phyloP scores from a whole-genome alignment of 1,140 invertebrate genomes.

The Alviniconcha marisindica region DNA sequence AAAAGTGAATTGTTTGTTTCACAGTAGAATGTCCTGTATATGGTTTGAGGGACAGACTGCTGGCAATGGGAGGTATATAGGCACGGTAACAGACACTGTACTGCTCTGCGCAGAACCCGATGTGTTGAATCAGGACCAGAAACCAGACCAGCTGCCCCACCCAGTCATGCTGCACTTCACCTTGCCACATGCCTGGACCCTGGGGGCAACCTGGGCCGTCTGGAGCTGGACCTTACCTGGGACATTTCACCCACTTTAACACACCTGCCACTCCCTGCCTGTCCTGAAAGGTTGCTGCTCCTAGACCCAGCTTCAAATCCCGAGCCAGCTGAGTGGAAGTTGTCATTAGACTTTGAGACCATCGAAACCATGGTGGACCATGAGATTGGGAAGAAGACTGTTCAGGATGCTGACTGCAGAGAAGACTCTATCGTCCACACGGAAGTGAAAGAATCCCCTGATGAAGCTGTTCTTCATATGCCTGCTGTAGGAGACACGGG shows the following conservation, averaged over 20 bases:
- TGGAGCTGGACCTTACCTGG: conserved; percentile 4
- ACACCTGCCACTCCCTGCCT: not conserved
- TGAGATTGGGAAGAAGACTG: not conserved
- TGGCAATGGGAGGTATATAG: too few species aligned
- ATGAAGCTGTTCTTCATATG: too few species aligned
- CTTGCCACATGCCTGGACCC: not conserved
- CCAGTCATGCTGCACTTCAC: not conserved
- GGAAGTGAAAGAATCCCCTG: too few species aligned
- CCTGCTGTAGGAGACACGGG: too few species aligned
- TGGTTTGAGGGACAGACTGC: too few species aligned
- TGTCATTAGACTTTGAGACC: not conserved
- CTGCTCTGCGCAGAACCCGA: too few species aligned
- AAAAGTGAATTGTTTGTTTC: too few species aligned
- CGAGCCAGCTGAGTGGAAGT: not conserved
- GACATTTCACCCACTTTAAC: not conserved
- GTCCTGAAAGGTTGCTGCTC: not conserved
- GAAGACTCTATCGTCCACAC: too few species aligned
- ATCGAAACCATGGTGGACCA: not conserved
- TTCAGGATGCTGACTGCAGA: not conserved
- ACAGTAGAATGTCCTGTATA: too few species aligned
- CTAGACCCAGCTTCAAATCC: not conserved
- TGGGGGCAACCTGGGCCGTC: not conserved
- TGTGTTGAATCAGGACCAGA: too few species aligned
- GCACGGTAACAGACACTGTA: too few species aligned
- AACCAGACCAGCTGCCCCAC: not conserved